Conservation (phyloP, 2,797 vertebrate genomes). For the Melanotaenia nigrans region DNA sequence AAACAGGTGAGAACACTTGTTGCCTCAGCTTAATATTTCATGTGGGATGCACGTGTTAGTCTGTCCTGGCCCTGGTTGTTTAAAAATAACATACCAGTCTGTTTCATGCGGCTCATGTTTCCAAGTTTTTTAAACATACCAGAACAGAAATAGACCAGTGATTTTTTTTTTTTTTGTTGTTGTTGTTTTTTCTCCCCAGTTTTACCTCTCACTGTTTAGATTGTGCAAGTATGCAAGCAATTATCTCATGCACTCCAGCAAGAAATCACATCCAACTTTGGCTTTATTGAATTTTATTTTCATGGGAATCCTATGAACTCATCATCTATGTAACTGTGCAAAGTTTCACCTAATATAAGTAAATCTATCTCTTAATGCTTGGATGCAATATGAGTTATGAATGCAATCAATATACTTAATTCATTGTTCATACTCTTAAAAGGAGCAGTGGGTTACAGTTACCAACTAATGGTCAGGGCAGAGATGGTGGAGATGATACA, state of each 20-base stretch:
- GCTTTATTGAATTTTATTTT: not conserved
- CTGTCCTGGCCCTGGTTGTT: not conserved
- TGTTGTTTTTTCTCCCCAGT: too few relatives aligned
- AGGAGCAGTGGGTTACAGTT: not conserved
- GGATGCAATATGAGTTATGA: too few relatives aligned
- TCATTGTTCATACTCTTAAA: not conserved
- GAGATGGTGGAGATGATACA: not conserved
- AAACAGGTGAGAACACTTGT: constrained; percentile 72
- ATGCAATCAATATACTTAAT: not conserved
- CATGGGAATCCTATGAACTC: not conserved
- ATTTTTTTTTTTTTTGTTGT: too few relatives aligned
- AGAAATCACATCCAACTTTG: not conserved
- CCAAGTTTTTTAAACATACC: not conserved
- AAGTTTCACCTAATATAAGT: too few relatives aligned
- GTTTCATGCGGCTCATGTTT: not conserved
- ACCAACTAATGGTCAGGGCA: not conserved
- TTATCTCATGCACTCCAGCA: too few relatives aligned
- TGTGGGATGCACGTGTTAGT: not conserved
- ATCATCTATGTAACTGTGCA: too few relatives aligned
- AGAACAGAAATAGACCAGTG: too few relatives aligned
- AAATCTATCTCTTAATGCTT: too few relatives aligned
- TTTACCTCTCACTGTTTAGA: too few relatives aligned
- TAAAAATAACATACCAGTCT: too few relatives aligned
- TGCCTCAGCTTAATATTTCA: not conserved
- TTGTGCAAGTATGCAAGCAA: too few relatives aligned